A percentile compares a stretch with the other conserved stretches of the same genome.
phyloP scores from a whole-genome alignment of 2,888 invertebrate species.

The Timema podura region DNA sequence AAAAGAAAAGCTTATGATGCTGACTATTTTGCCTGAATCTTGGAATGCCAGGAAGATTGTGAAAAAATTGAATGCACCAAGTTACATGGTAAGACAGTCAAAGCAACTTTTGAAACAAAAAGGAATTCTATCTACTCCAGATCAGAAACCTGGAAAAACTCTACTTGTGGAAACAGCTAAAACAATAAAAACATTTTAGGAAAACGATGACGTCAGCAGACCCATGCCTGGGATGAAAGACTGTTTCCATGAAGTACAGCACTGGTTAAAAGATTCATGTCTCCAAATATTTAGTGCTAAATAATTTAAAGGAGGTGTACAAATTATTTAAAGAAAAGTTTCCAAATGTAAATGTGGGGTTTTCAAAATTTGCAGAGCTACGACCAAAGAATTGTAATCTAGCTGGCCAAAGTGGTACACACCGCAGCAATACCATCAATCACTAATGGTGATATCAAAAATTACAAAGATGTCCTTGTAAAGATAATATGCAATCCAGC shows the following conservation, averaged over 20 bases:
- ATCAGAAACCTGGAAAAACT: background rate
- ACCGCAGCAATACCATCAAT: background rate
- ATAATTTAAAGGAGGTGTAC: no score
- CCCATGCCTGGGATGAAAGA: no score
- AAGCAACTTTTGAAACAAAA: constrained; percentile 4
- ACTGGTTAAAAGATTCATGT: background rate
- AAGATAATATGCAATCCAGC: background rate
- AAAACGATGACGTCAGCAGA: no score
- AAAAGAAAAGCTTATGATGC: no score
- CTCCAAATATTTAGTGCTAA: background rate
- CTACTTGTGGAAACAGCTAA: background rate
- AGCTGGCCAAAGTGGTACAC: constrained; percentile 8
- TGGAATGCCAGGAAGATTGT: background rate
- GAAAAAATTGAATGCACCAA: background rate
- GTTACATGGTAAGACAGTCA: background rate
- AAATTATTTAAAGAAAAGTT: constrained; percentile 13
- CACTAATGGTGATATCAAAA: constrained; percentile 9
- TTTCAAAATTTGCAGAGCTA: constrained; percentile 10
- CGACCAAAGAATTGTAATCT: background rate
- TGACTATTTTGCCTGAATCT: no score
- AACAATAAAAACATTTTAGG: background rate
- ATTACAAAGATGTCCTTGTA: background rate
- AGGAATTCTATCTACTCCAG: constrained; percentile 2
- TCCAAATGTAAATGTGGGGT: background rate
- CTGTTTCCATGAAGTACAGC: no score